phyloP scores from a whole-genome alignment of 2,797 vertebrate genomes.

The Falco berigora region DNA sequence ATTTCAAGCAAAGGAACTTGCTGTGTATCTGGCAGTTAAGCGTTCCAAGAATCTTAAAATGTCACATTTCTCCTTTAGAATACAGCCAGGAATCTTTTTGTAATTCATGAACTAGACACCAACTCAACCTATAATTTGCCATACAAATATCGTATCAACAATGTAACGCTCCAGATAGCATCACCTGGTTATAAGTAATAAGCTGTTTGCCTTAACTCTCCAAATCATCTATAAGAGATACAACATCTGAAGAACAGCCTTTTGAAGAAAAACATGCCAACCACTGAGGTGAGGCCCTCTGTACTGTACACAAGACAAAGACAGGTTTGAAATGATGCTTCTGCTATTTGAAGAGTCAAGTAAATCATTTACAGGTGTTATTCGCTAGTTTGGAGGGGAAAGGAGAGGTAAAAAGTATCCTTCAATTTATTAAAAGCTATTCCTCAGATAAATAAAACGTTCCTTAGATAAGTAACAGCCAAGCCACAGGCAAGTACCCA shows the following conservation, averaged over 20 bases:
- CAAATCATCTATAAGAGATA: background rate
- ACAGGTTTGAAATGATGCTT: background rate
- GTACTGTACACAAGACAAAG: background rate
- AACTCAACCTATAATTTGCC: background rate
- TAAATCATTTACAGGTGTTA: background rate
- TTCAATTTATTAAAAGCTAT: background rate
- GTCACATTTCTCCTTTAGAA: background rate
- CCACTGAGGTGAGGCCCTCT: rapidly evolving
- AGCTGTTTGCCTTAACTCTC: background rate
- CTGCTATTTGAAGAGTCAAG: background rate
- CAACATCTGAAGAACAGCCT: background rate
- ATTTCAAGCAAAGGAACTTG: background rate
- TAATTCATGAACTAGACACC: background rate
- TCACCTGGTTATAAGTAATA: background rate
- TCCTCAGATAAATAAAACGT: background rate
- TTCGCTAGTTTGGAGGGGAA: background rate
- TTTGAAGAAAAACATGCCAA: background rate
- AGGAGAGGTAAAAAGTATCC: background rate
- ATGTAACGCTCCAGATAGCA: background rate
- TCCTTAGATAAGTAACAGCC: background rate
- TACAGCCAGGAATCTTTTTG: background rate
- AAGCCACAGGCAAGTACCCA: background rate
- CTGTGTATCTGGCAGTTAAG: background rate
- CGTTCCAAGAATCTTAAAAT: background rate
- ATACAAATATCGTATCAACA: background rate